phyloP scores from a whole-genome alignment of 2,797 vertebrate genomes.

The Lerista edwardsae region DNA sequence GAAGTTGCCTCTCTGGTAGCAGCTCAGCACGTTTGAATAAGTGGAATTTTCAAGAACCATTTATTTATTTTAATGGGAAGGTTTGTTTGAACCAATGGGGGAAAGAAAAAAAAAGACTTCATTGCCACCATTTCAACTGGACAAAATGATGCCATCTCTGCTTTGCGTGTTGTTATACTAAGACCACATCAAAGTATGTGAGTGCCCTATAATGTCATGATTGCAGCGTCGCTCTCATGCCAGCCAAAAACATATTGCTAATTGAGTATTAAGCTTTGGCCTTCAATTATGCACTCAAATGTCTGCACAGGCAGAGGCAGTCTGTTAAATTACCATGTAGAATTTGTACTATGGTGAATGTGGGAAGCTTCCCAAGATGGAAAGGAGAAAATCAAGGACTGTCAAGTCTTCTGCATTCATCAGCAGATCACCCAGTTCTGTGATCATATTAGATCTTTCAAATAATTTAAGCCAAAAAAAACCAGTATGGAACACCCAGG shows the following conservation, averaged over 20 bases:
- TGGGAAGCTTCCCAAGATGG: conserved; percentile 40
- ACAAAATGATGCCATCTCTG: conserved; percentile 60
- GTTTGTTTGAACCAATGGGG: conserved; percentile 46
- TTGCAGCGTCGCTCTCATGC: conserved; percentile 42
- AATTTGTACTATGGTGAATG: conserved; percentile 50
- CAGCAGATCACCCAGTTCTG: conserved; percentile 13
- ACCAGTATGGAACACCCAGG: not conserved
- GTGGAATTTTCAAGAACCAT: no score
- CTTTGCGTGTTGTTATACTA: conserved; percentile 61
- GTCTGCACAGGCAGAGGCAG: conserved; percentile 37
- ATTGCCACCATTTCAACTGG: conserved; percentile 48
- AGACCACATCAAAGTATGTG: conserved; percentile 62
- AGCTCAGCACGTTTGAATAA: conserved; percentile 22
- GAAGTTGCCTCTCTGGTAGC: not conserved
- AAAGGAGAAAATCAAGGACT: conserved; percentile 10
- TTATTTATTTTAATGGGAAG: conserved; percentile 24
- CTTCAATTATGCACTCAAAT: conserved; percentile 57
- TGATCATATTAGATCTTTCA: conserved; percentile 10
- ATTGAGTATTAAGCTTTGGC: conserved; percentile 66
- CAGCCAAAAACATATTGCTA: conserved; percentile 63
- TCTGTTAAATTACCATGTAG: conserved; percentile 47
- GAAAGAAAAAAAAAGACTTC: conserved; percentile 48
- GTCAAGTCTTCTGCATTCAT: not conserved
- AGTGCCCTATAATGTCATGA: conserved; percentile 63
- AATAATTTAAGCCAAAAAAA: not conserved